phyloP scores from a whole-genome alignment of 2,888 invertebrate species.

The Alcis repandata region DNA sequence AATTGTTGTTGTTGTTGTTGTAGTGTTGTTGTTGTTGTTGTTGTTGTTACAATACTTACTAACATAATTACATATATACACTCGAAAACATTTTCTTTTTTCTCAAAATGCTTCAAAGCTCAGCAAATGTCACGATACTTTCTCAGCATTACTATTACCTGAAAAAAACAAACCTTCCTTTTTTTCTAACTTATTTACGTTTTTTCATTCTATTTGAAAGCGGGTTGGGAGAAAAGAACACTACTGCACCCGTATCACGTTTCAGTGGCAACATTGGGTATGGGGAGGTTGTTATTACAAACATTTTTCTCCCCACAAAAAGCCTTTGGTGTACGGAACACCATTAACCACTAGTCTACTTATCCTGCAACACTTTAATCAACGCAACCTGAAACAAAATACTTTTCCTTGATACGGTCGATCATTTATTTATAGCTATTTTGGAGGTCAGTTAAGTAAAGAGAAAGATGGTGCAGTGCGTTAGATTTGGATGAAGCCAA shows the following conservation, averaged over 20 bases:
- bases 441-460: constrained; percentile 14
- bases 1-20: too few relatives aligned
- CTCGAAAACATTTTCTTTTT: too few relatives aligned
- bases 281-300: background rate
- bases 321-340: background rate
- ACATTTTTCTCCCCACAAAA: background rate
- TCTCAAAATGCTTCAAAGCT: too few relatives aligned
- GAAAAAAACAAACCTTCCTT: background rate
- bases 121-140: too few relatives aligned
- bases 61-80: too few relatives aligned
- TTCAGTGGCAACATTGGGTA: background rate
- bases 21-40: too few relatives aligned
- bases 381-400: constrained; percentile 9
- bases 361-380: constrained; percentile 11
- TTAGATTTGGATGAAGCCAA: too few relatives aligned
- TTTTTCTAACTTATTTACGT: background rate
- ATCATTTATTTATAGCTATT: constrained; percentile 42
- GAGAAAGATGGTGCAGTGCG: constrained; percentile 16
- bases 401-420: constrained; percentile 17
- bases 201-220: background rate
- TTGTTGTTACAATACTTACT: too few relatives aligned
- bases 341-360: background rate
- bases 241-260: background rate
- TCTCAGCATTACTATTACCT: too few relatives aligned
- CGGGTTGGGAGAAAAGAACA: background rate